Evolutionary conservation across 2,797 vertebrate genomes (phyloP), one percentile per base, ranked within the genome.

Genomic region (Dipus sagitta): DNA sequence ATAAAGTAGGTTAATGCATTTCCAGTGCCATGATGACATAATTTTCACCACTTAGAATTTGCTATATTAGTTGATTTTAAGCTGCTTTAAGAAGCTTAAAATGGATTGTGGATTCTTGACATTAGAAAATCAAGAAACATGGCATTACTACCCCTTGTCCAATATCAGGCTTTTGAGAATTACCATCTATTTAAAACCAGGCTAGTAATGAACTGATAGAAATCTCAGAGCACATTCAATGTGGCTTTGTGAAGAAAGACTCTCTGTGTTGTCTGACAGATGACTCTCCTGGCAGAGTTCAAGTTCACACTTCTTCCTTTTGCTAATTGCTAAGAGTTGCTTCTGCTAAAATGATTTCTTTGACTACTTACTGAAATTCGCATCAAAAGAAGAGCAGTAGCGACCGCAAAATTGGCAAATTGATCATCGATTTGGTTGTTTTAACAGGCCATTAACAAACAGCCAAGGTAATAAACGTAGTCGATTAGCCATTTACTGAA

Each of bases 371-470:
- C 23, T 82, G 79, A 84, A 80, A 60, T 94, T 88, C 52, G 92
- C 76, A 82, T 88, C 93, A 94, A 87, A 17, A 62, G 42, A 60
- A 38, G 65, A 91, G 14, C 38, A 92, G 28, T 94, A 52, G 70
- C 64, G 34, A 95, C 52, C 84, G 20, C 42, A 77, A 67, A 88
- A 68, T 42, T 92, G 81, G 89, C 72, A 89, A 91, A 95, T 13
- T 96, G 87, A 93, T 94, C 85, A 96, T 86, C 82, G 87, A 93
- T 94, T 94, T 71, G 72, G 11, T 95, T 93, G 88, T 95, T 89
- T 93, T 88, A 86, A 74, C 14, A 88, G 67, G 28, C 88, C 76
- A 32, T 96, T 92, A 93, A 89, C 78, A 95, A 88, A 88, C 88
- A 78, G 28, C 68, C 64, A 92, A 72, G 24, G 38, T 74, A 88